Evolutionary conservation across 2,797 vertebrate species (phyloP), one percentile per base, ranked within the genome.

Genomic region (Sorex maritimensis): DNA sequence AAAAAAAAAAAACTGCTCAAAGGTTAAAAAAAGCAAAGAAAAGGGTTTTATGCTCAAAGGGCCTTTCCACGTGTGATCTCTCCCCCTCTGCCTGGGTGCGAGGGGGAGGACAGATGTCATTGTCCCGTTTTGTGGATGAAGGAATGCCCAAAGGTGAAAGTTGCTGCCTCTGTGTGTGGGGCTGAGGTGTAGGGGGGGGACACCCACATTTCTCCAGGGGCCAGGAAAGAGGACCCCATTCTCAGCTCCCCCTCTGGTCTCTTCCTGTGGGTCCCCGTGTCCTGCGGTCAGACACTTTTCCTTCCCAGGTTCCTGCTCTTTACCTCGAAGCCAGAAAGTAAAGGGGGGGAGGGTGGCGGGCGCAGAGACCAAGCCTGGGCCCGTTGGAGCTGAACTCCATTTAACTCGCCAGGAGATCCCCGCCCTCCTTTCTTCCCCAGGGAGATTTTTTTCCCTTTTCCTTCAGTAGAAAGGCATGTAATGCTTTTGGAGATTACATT

Each of bases 21-120:
- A 94, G 95, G 82, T 97, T 95, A 96, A 96, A 96, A 95, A 91
- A 81, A 82, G 86, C 49, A 88, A 95, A 97, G 92, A 91, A 93
- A 96, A 85, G 78, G 82, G 87, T 94, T 97, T 96, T 81, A 38
- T 92, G 96, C 92, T 97, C 81, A 90, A 94, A 92, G 63, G 65
- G 52, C 61, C 91, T 84, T 94, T 52, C 90, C 92, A 72, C 5
- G 41, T 95, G 92, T 97, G 96, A 96, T 96, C 96, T 93, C 82
- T 92, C 68, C 81, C 73, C 84, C 71, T 90, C 78, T 52, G 94
- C 89, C 14, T 63, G 73, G 72, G 92, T 61, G 46, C 19, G 24
- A 58, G 94, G 84, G 41, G 75, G 52, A 86, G 87, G 93, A 85
- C 79, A 30, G 88, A 5, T 88, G 89, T 75, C 96, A 91, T 17